Conservation (phyloP, 2,888 invertebrate species). For the Vannuccia rotundouncinata region DNA sequence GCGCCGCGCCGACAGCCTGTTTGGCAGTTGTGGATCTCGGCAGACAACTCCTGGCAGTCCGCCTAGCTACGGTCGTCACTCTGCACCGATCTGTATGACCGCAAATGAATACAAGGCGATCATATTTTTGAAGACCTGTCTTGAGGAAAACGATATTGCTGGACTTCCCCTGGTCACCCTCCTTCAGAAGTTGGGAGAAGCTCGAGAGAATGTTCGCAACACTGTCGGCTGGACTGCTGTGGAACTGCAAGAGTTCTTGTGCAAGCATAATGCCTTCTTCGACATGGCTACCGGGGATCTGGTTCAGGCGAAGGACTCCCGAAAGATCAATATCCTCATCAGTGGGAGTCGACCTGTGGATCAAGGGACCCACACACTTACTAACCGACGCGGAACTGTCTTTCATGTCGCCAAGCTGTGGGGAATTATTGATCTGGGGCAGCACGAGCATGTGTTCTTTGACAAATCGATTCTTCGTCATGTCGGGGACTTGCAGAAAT, state of each 20-base stretch:
- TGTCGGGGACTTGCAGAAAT: constrained; percentile 53
- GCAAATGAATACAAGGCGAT: constrained; percentile 57
- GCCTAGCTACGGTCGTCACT: neutral
- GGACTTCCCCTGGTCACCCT: constrained; percentile 12
- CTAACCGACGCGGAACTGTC: constrained; percentile 51
- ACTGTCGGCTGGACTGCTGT: constrained; percentile 54
- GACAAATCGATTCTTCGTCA: constrained; percentile 54
- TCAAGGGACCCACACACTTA: constrained; percentile 40
- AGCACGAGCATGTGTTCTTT: constrained; percentile 57
- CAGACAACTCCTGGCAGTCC: neutral
- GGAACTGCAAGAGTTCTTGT: constrained; percentile 53
- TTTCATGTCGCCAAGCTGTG: constrained; percentile 57
- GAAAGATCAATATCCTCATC: constrained; percentile 32
- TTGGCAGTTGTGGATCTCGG: neutral
- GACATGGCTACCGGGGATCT: constrained; percentile 42
- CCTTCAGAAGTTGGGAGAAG: constrained; percentile 33
- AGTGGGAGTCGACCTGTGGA: constrained; percentile 27
- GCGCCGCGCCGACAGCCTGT: neutral
- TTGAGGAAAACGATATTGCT: constrained; percentile 52
- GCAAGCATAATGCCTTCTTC: constrained; percentile 52
- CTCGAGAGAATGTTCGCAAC: constrained; percentile 48
- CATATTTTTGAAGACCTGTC: constrained; percentile 54
- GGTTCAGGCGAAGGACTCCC: neutral
- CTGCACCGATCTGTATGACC: constrained; percentile 52
- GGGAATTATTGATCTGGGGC: constrained; percentile 57